These are phyloP conservation scores for Empidonax traillii DNA, from an alignment of 2,113 vertebrate genomes.

Conservation along the genomic window DNA sequence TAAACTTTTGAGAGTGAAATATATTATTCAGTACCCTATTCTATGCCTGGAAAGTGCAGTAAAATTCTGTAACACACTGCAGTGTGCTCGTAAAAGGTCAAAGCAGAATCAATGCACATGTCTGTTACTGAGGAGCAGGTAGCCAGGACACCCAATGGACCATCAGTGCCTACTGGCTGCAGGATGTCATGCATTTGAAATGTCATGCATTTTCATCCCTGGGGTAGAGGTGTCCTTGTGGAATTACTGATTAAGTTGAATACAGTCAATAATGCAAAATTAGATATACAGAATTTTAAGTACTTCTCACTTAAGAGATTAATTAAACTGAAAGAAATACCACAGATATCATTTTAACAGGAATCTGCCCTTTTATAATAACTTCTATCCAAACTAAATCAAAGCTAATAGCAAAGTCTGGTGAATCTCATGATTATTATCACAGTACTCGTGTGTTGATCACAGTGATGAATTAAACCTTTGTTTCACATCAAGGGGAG, in stretches of 20 bases:
- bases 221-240: neutral
- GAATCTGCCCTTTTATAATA: neutral
- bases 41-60: neutral
- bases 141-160: neutral
- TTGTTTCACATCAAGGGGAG: neutral
- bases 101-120: neutral
- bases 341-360: neutral
- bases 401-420: neutral
- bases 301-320: neutral
- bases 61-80: neutral
- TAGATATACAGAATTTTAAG: neutral
- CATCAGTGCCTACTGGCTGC: neutral
- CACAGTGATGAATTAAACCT: neutral
- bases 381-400: neutral
- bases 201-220: neutral
- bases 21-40: neutral
- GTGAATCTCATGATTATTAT: neutral
- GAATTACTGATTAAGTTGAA: neutral
- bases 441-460: neutral
- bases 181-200: neutral
- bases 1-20: neutral
- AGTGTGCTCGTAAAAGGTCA: neutral
- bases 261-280: neutral
- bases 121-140: neutral
- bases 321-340: neutral